Percentiles rank a stretch among this genome's conserved stretches.
Evolutionary conservation across 2,113 vertebrate genomes (phyloP).

Genomic region (Heterotilapia buettikoferi): DNA sequence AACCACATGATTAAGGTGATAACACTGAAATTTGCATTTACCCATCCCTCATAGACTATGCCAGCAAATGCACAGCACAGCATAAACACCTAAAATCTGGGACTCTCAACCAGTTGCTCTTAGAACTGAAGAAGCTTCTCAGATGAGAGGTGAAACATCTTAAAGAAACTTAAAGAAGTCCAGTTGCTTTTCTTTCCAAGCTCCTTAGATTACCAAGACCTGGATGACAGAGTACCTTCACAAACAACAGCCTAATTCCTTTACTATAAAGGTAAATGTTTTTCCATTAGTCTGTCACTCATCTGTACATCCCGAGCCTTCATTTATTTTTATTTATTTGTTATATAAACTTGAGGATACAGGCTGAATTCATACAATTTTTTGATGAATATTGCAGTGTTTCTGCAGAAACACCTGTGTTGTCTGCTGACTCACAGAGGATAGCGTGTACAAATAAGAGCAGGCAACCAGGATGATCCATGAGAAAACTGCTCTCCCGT

Average conservation of each 20-base stretch:
- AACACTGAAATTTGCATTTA: not conserved
- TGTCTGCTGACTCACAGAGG: not conserved
- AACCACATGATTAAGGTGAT: not conserved
- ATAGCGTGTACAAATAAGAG: not conserved
- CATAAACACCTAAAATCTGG: not conserved
- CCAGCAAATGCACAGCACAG: not conserved
- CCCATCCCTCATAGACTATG: not conserved
- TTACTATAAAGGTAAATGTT: not conserved
- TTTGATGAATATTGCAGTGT: not conserved
- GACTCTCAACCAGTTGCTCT: not conserved
- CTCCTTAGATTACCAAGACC: not conserved
- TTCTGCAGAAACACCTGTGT: not conserved
- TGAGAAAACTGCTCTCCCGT: not conserved
- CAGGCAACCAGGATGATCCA: not conserved
- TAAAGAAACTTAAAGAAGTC: not conserved
- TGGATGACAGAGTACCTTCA: not conserved
- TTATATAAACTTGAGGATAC: not conserved
- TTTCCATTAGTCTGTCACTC: not conserved
- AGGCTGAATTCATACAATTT: not conserved
- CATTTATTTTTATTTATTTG: not conserved
- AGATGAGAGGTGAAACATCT: not conserved
- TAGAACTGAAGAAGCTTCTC: not conserved
- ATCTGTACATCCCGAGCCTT: not conserved
- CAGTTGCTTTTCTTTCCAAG: not conserved
- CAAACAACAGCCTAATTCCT: not conserved